Evolutionary conservation across 2,888 invertebrate genomes (phyloP).

Genomic region (Miltochrista miniata): DNA sequence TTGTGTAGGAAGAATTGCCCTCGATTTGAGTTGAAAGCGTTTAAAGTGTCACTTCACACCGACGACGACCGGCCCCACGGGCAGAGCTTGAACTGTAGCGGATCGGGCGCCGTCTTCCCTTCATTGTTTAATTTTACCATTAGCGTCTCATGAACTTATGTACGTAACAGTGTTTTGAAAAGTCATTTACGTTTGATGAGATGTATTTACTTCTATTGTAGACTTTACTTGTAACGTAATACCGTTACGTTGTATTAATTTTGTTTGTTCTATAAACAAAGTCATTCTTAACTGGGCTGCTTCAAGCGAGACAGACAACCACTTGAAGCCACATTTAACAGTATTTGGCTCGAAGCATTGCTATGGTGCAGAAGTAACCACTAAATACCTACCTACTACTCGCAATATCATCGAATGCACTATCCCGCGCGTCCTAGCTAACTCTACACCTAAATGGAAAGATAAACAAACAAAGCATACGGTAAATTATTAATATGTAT

Average conservation of each 20-base stretch:
- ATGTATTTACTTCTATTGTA: too few relatives aligned
- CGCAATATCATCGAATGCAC: slow-evolving; percentile 6
- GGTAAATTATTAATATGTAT: slow-evolving; percentile 8
- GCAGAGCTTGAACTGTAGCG: neutral
- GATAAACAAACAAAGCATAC: slow-evolving; percentile 35
- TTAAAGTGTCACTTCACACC: slow-evolving; percentile 4
- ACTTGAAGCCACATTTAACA: slow-evolving; percentile 16
- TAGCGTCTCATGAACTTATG: too few relatives aligned
- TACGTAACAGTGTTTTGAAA: too few relatives aligned
- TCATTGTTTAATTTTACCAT: neutral
- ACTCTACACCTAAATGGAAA: slow-evolving; percentile 23
- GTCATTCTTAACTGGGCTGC: neutral
- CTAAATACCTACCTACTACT: slow-evolving; percentile 5
- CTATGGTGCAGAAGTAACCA: slow-evolving; percentile 8
- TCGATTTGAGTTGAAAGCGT: neutral
- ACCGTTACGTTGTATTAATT: neutral
- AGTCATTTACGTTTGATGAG: too few relatives aligned
- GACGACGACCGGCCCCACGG: neutral
- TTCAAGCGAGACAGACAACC: slow-evolving; percentile 14
- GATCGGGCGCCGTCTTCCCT: neutral
- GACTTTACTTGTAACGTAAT: too few relatives aligned
- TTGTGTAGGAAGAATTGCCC: neutral
- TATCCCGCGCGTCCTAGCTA: slow-evolving; percentile 7
- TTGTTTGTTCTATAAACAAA: neutral
- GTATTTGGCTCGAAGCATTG: slow-evolving; percentile 12